Evolutionary conservation across 2,888 invertebrate genomes (phyloP), one percentile per base, ranked within the genome.

Genomic region (Yponomeuta sedellus): DNA sequence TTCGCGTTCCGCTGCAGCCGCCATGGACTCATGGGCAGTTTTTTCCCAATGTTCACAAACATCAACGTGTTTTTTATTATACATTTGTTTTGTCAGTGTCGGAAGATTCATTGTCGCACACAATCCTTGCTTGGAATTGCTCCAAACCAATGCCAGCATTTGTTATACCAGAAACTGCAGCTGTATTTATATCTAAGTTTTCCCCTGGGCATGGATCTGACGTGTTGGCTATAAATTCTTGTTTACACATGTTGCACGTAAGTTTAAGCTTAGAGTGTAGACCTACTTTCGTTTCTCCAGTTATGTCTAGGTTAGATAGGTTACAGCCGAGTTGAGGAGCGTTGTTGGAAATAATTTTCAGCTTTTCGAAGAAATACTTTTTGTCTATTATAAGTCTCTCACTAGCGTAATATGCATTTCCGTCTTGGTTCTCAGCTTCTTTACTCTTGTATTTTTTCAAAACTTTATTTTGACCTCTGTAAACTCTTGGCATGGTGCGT

Each of bases 1-100:
- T 63, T 66, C 63, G n/a, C 19, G 10, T 28, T 57, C 22, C 16
- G 34, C 66, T 22, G 63, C 66, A 19, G n/a, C 25, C 10, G 10
- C 20, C 66, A 66, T 66, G 34, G 16, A 20, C 16, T 52, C 57
- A 34, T 2, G 28, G 5, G 66, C 66, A 12, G 64, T 64, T 16
- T 10, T 8, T 58, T 66, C 63, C 66, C 66, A 66, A 10, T 69
- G 64, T n/a, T 64, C 64, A 44, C 12, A 44, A 12, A 64, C 22
- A 10, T 10, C 22, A 20, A 40, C 16, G 3, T 64, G 58, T 5
- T 11, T n/a, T n/a, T 11, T 56, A 16, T n/a, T 5, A 16, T 20
- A 52, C 10, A 8, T 64, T 11, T 52, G 3, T 25, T 64, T 10
- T 57, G 34, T 28, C n/a, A 58, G 12, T 11, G 16, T 28, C 28